These are phyloP conservation scores for Ptychodera flava DNA, from an alignment of 35 echinoderm and acorn worm species.

Conservation along the genomic window DNA sequence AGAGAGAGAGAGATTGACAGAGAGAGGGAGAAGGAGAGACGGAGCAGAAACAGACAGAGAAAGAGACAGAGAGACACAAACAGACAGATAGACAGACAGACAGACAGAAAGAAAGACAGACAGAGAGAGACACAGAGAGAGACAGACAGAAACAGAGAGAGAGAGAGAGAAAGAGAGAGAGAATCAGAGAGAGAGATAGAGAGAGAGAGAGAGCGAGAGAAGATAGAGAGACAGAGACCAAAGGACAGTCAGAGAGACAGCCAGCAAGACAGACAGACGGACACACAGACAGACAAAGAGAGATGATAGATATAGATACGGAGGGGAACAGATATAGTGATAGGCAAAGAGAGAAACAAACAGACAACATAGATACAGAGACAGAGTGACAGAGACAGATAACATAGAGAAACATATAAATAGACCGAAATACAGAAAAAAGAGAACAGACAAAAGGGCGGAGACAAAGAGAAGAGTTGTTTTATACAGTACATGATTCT, in stretches of 20 bases:
- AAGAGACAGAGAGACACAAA: constrained; percentile 6
- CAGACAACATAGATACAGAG: too few species aligned
- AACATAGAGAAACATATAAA: constrained; percentile 1
- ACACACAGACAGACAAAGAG: too few species aligned
- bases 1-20: constrained; percentile 1
- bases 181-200: background rate
- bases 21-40: background rate
- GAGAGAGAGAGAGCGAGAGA: background rate
- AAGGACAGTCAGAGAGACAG: background rate
- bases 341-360: too few species aligned
- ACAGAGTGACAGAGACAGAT: constrained; percentile 1
- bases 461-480: background rate
- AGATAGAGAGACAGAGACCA: background rate
- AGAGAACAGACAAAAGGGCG: background rate
- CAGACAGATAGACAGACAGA: constrained; percentile 4
- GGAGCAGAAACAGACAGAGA: background rate
- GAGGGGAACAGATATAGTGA: too few species aligned
- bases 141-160: background rate
- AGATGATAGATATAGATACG: too few species aligned
- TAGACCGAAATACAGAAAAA: background rate
- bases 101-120: background rate
- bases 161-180: background rate
- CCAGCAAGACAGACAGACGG: too few species aligned
- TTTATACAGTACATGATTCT: too few species aligned
- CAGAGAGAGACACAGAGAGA: background rate